Evolutionary conservation across 2,797 vertebrate genomes (phyloP).

Genomic region (Macroramphosus scolopax): DNA sequence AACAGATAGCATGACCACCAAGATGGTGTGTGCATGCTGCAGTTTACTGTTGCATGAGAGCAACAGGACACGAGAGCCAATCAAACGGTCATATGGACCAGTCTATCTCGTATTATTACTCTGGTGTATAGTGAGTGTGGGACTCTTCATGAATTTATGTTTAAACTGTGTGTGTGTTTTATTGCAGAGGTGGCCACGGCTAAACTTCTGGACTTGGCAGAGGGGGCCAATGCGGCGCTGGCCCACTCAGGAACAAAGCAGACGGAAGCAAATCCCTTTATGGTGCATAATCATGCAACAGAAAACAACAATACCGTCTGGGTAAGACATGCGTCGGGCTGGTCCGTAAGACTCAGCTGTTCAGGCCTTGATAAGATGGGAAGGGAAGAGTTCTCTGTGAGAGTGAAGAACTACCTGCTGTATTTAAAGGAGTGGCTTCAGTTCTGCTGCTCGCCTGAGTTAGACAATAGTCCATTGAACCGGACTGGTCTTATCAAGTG

Average conservation of each 20-base stretch:
- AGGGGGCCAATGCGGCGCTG: slow-evolving; percentile 74
- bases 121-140: too few species aligned
- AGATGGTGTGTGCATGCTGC: neutral
- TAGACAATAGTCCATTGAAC: slow-evolving; percentile 46
- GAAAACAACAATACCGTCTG: slow-evolving; percentile 90
- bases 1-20: neutral
- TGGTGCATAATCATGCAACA: slow-evolving; percentile 72
- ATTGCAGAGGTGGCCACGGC: slow-evolving; percentile 81
- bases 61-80: neutral
- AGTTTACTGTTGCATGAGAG: slow-evolving; percentile 17
- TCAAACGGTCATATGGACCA: too few species aligned
- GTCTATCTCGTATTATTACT: too few species aligned
- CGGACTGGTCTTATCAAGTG: slow-evolving; percentile 29
- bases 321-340: slow-evolving; percentile 74
- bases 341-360: slow-evolving; percentile 21
- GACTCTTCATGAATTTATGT: too few species aligned
- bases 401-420: too few species aligned
- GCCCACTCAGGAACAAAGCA: slow-evolving; percentile 74
- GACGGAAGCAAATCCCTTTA: slow-evolving; percentile 64
- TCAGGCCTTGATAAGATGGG: slow-evolving; percentile 28
- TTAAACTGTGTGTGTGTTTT: neutral
- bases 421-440: too few species aligned
- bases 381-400: slow-evolving; percentile 7
- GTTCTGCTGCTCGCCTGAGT: too few species aligned
- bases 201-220: slow-evolving; percentile 88